Evolutionary conservation across 2,797 vertebrate species (phyloP).

Genomic region (Eulemur mongoz): DNA sequence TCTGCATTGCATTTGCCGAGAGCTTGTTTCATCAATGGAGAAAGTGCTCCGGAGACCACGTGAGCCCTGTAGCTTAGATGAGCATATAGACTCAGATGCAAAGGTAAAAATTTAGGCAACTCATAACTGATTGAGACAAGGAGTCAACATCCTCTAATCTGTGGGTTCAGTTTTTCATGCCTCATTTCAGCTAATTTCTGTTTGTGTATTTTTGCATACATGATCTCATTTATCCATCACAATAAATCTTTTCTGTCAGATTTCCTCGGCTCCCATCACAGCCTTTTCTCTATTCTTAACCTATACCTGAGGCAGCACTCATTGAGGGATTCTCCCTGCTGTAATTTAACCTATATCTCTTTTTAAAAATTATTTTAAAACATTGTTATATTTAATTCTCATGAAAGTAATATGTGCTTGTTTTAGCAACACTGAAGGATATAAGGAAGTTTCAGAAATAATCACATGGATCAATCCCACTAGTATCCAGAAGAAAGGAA

Average conservation of each 20-base stretch:
- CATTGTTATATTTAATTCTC: background rate
- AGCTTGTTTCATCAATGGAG: background rate
- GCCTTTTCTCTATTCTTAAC: background rate
- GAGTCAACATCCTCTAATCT: background rate
- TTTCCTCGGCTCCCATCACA: background rate
- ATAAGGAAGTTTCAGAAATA: background rate
- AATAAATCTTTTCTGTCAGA: accelerated
- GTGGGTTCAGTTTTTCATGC: background rate
- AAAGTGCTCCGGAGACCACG: background rate
- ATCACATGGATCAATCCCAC: too few relatives aligned
- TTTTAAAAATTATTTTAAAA: background rate
- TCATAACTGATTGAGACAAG: accelerated
- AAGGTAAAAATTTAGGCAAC: background rate
- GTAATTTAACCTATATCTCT: background rate
- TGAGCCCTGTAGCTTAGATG: background rate
- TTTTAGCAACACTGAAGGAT: background rate
- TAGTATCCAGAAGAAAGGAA: background rate
- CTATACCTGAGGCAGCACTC: background rate
- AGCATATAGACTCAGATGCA: accelerated
- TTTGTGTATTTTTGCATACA: background rate
- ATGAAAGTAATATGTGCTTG: background rate
- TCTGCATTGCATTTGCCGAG: background rate
- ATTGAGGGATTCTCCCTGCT: background rate
- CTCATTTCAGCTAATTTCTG: background rate
- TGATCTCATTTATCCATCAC: background rate